Evolutionary conservation across 2,888 invertebrate genomes (phyloP), one percentile per base, ranked within the genome.

Genomic region (Choristoneura rosaceana): DNA sequence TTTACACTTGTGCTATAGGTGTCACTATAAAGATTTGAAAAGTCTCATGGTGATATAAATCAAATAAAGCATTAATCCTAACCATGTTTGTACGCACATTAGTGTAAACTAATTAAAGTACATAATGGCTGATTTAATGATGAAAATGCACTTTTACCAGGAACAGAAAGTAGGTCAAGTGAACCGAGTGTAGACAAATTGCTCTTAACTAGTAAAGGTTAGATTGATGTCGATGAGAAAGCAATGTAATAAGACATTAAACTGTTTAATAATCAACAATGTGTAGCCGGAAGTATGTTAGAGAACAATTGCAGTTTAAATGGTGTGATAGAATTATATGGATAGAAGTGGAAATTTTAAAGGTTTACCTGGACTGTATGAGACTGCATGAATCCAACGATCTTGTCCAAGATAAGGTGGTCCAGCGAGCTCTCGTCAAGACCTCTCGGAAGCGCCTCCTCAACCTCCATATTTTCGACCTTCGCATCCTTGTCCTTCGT

Each of bases 361-460:
- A 34, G 2, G 5, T 63, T 9, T 9, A 96, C 96, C 95, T 97
- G 97, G 81, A 98, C 89, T 69, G 97, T 97, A 90, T 97, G 97
- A 80, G 96, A 95, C 89, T 96, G 96, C 90, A 98, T 95, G 91
- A 97, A 97, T 82, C 95, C 95, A 75, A 96, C 93, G 79, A 97
- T 90, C 83, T 96, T 96, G 85, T 97, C 96, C 83, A 96, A 89
- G 82, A 98, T 97, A 90, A 98, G 94, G 77, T 95, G 95, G 86
- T 97, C 97, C 68, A 98, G 91, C 8, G 96, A 96, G 77, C 96
- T 95, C 82, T 97, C 97, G 68, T 96, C 96, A 74, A 97, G 85
- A 59, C 96, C 95, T 80, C 98, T 95, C 0, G 98, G 97, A 76
- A 98, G 92, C 74, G 95, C 95, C 38, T 96, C 96, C 84, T 97